These are phyloP conservation scores for Chlorops oryzae DNA, from an alignment of 1,140 invertebrate genomes.

Conservation along the genomic window DNA sequence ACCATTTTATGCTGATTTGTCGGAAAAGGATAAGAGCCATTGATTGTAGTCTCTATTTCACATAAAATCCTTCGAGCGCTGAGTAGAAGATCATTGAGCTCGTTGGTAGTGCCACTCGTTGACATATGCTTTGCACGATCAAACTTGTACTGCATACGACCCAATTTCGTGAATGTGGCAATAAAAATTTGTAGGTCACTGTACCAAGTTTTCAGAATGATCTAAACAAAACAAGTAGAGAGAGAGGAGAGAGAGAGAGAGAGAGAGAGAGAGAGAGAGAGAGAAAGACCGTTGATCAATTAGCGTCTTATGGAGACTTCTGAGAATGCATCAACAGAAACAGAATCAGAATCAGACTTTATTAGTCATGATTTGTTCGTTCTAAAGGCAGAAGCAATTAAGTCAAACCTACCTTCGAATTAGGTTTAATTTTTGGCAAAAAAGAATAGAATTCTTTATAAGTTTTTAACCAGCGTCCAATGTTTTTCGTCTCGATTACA, in stretches of 20 bases:
- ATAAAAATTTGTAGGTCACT: conserved; percentile 36
- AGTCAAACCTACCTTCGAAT: too few relatives aligned
- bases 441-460: too few relatives aligned
- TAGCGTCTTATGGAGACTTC: neutral
- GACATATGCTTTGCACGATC: conserved; percentile 26
- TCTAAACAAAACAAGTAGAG: conserved; percentile 14
- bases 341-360: too few relatives aligned
- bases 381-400: too few relatives aligned
- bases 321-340: neutral
- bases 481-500: too few relatives aligned
- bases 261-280: neutral
- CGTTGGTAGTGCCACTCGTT: conserved; percentile 18
- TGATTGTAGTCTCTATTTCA: conserved; percentile 37
- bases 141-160: conserved; percentile 32
- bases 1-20: conserved; percentile 13
- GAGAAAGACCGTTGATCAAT: neutral
- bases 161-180: conserved; percentile 33
- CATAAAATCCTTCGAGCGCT: conserved; percentile 33
- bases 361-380: too few relatives aligned
- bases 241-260: neutral
- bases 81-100: conserved; percentile 29
- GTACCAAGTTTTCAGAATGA: conserved; percentile 37
- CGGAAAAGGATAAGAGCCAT: conserved; percentile 27
- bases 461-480: too few relatives aligned
- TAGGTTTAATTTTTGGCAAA: too few relatives aligned